phyloP scores from a whole-genome alignment of 2,888 invertebrate genomes.

The Drosophila setosimentum region DNA sequence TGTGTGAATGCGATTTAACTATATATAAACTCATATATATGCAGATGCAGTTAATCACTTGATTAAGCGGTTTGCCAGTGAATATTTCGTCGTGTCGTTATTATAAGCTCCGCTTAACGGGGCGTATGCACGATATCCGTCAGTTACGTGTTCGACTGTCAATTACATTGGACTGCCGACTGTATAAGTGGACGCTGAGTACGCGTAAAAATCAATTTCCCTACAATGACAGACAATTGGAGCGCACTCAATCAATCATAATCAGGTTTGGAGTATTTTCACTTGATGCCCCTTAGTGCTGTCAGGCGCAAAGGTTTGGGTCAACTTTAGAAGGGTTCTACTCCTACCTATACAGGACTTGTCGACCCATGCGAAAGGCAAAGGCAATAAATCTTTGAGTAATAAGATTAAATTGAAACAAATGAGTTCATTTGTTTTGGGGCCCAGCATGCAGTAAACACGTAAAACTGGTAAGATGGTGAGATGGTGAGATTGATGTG shows the following conservation, averaged over 20 bases:
- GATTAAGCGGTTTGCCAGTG: slow-evolving; percentile 20
- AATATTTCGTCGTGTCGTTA: slow-evolving; percentile 20
- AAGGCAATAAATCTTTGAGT: slow-evolving; percentile 70
- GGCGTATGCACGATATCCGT: slow-evolving; percentile 50
- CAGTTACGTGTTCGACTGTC: slow-evolving; percentile 46
- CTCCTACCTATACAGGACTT: slow-evolving; percentile 52
- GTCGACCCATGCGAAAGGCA: slow-evolving; percentile 60
- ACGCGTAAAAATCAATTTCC: slow-evolving; percentile 66
- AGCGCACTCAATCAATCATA: slow-evolving; percentile 74
- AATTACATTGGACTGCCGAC: slow-evolving; percentile 53
- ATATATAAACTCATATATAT: background rate
- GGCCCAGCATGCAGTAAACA: slow-evolving; percentile 23
- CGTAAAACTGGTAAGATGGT: slow-evolving; percentile 15
- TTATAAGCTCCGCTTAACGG: slow-evolving; percentile 39
- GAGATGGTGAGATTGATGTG: slow-evolving; percentile 20
- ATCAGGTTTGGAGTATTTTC: slow-evolving; percentile 67
- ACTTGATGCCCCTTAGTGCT: slow-evolving; percentile 38
- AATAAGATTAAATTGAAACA: slow-evolving; percentile 76
- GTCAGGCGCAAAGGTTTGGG: slow-evolving; percentile 32
- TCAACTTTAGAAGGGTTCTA: slow-evolving; percentile 31
- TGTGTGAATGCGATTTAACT: background rate
- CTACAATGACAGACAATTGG: slow-evolving; percentile 49
- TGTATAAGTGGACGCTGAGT: slow-evolving; percentile 36
- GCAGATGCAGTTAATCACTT: slow-evolving; percentile 28
- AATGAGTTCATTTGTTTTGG: slow-evolving; percentile 69